phyloP scores from a whole-genome alignment of 2,113 vertebrate genomes.

The Ariopsis seemanni region DNA sequence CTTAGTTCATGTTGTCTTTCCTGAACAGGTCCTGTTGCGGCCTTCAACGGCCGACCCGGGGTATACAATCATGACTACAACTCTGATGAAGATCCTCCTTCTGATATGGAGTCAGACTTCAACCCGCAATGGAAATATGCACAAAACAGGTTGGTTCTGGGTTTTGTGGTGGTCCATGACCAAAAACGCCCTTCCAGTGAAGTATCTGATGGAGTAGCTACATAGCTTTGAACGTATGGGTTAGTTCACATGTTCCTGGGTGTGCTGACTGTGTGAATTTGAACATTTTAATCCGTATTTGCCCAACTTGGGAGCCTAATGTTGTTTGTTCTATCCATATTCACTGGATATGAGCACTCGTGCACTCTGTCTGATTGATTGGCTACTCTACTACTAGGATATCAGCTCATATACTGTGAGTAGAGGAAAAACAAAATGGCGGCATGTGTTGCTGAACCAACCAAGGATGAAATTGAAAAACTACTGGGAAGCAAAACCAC shows the following conservation, averaged over 20 bases:
- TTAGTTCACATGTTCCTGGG: neutral
- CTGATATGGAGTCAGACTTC: conserved; percentile 19
- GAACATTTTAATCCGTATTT: too few species aligned
- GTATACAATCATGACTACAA: conserved; percentile 5
- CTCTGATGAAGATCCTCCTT: conserved; percentile 35
- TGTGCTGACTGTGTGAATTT: neutral
- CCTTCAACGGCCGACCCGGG: neutral
- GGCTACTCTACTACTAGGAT: too few species aligned
- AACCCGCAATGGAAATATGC: neutral
- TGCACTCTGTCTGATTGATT: too few species aligned
- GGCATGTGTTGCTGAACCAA: too few species aligned
- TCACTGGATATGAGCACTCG: too few species aligned
- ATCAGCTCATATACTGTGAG: too few species aligned
- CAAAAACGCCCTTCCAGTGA: neutral
- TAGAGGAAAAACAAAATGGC: too few species aligned
- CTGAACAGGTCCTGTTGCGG: neutral
- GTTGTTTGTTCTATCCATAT: too few species aligned
- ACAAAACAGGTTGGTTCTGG: too few species aligned
- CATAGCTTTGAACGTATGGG: neutral
- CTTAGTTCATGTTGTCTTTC: neutral
- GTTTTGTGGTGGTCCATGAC: neutral
- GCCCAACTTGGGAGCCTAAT: too few species aligned
- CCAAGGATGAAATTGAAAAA: too few species aligned
- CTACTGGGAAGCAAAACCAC: too few species aligned
- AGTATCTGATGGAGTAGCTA: neutral